Conservation (phyloP, 2,888 invertebrate species). For the Pharmacophagus antenor region DNA sequence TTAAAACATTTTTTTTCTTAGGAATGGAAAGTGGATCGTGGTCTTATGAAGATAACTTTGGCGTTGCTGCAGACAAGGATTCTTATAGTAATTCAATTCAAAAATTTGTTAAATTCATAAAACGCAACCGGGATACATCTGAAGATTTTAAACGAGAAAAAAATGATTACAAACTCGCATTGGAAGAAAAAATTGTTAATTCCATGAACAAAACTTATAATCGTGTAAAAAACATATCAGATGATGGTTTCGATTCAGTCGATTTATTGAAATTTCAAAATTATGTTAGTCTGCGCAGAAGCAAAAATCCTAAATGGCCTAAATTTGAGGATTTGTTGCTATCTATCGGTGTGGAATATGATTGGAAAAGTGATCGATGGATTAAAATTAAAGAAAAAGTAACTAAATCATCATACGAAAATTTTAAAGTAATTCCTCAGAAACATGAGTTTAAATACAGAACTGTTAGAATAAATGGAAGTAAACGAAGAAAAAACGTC, state of each 20-base stretch:
- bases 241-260: background rate
- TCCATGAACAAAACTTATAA: constrained; percentile 38
- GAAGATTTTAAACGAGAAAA: background rate
- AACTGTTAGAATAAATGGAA: constrained; percentile 66
- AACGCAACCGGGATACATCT: constrained; percentile 13
- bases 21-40: constrained; percentile 15
- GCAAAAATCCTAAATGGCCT: constrained; percentile 50
- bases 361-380: constrained; percentile 76
- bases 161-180: background rate
- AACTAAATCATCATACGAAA: constrained; percentile 36
- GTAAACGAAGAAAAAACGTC: constrained; percentile 68
- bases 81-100: background rate
- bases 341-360: constrained; percentile 66
- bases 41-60: constrained; percentile 32
- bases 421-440: constrained; percentile 47
- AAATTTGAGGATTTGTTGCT: constrained; percentile 69
- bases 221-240: constrained; percentile 31
- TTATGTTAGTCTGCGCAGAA: constrained; percentile 21
- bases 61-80: constrained; percentile 59
- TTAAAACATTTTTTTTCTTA: constrained; percentile 1
- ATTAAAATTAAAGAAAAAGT: constrained; percentile 67
- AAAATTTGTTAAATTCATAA: constrained; percentile 28
- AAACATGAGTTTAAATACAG: constrained; percentile 72
- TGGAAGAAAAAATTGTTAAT: constrained; percentile 1
- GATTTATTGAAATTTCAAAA: background rate